Evolutionary conservation across 1,140 invertebrate species (phyloP).

Genomic region (Adelges cooleyi): DNA sequence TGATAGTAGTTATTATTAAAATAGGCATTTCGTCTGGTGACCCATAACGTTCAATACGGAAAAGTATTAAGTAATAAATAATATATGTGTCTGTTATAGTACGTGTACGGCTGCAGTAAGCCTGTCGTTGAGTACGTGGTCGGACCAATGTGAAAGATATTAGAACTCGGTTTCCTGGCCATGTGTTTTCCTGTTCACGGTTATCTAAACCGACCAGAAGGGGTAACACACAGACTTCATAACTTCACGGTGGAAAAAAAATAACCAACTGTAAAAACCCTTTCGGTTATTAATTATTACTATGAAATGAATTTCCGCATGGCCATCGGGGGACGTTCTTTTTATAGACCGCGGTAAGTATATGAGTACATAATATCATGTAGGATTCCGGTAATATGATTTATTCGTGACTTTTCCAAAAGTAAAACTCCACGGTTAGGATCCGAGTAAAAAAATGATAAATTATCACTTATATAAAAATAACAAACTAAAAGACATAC

Average conservation of each 20-base stretch:
- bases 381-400: neutral
- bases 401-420: slow-evolving; percentile 8
- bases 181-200: slow-evolving; percentile 28
- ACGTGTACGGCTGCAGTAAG: too few species aligned
- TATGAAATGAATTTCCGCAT: slow-evolving; percentile 22
- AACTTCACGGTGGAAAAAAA: neutral
- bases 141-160: slow-evolving; percentile 27
- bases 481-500: too few species aligned
- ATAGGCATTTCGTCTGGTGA: slow-evolving; percentile 7
- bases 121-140: slow-evolving; percentile 25
- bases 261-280: too few species aligned
- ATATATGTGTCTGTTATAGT: too few species aligned
- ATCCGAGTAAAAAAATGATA: too few species aligned
- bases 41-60: neutral
- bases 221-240: slow-evolving; percentile 10
- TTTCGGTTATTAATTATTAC: slow-evolving; percentile 27
- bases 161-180: slow-evolving; percentile 25
- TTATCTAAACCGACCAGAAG: slow-evolving; percentile 19
- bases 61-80: slow-evolving; percentile 22
- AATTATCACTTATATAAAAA: too few species aligned
- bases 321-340: slow-evolving; percentile 21
- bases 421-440: neutral
- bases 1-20: too few species aligned
- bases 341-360: slow-evolving; percentile 9
- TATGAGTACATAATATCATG: slow-evolving; percentile 9